These are phyloP conservation scores for Drosophila borealis DNA, from an alignment of 2,888 invertebrate species.

Conservation along the genomic window DNA sequence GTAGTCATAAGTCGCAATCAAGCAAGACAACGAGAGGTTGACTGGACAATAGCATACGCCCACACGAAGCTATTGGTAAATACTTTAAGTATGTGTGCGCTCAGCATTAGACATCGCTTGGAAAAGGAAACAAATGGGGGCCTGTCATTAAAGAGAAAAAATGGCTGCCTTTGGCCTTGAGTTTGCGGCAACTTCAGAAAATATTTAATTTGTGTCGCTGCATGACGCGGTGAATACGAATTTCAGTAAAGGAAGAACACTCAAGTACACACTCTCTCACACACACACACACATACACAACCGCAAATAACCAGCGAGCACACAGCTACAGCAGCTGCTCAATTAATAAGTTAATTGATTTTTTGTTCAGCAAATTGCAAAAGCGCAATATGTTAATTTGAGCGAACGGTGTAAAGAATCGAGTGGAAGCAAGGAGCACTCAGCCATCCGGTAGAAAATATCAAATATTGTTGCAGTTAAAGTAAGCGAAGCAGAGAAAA, in stretches of 20 bases:
- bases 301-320: not conserved
- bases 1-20: conserved; percentile 57
- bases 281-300: conserved; percentile 8
- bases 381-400: conserved; percentile 46
- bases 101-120: conserved; percentile 22
- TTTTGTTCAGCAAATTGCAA: conserved; percentile 45
- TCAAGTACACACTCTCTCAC: not conserved
- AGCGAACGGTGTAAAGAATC: not conserved
- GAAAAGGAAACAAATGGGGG: not conserved
- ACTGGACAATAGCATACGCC: conserved; percentile 42
- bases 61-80: conserved; percentile 50
- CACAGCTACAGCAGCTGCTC: conserved; percentile 33
- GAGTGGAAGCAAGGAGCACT: not conserved
- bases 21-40: conserved; percentile 1
- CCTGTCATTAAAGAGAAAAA: conserved; percentile 6
- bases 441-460: not conserved
- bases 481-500: conserved; percentile 7
- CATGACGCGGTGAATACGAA: conserved; percentile 35
- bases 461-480: conserved; percentile 17
- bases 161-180: conserved; percentile 18
- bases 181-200: conserved; percentile 38
- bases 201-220: conserved; percentile 62
- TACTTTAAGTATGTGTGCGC: conserved; percentile 65
- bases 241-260: conserved; percentile 33
- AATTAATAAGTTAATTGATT: conserved; percentile 73